These are phyloP conservation scores for Archegozetes longisetosus DNA, from an alignment of 1,140 invertebrate species.

Conservation along the genomic window DNA sequence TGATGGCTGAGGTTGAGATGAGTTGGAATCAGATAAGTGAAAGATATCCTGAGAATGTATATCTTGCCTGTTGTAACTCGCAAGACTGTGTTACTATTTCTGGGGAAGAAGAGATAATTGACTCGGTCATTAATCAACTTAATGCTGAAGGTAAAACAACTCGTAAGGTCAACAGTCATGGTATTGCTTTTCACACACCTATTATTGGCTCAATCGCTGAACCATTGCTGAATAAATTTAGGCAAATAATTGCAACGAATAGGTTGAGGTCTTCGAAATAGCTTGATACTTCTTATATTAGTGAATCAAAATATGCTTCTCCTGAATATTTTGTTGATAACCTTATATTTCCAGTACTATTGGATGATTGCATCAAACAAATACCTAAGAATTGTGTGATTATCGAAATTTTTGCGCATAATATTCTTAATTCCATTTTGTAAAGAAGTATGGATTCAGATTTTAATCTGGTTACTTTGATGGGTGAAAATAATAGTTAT, in stretches of 20 bases:
- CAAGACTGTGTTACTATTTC: conserved; percentile 78
- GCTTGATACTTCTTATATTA: no score
- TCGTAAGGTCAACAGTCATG: conserved; percentile 66
- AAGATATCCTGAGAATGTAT: conserved; percentile 56
- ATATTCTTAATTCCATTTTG: conserved; percentile 47
- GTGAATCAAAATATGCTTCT: no score
- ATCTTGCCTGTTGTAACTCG: conserved; percentile 84
- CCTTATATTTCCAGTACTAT: conserved; percentile 49
- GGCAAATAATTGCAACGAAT: conserved; percentile 57
- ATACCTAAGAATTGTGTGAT: conserved; percentile 59
- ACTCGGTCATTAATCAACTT: conserved; percentile 51
- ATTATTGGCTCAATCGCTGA: no score
- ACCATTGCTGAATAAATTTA: conserved; percentile 52
- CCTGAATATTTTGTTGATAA: no score
- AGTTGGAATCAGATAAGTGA: conserved; percentile 49
- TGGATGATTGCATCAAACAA: conserved; percentile 58
- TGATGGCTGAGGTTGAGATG: no score
- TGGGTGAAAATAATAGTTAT: conserved; percentile 28
- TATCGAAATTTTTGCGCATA: conserved; percentile 68
- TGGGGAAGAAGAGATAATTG: conserved; percentile 43
- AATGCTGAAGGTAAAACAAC: conserved; percentile 54
- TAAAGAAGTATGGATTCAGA: conserved; percentile 36
- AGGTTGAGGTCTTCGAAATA: no score
- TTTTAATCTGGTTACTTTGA: conserved; percentile 32
- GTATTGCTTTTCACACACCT: conserved; percentile 83